phyloP scores from a whole-genome alignment of 92 coral and sea anemone species.

The Zoanthus sociatus region DNA sequence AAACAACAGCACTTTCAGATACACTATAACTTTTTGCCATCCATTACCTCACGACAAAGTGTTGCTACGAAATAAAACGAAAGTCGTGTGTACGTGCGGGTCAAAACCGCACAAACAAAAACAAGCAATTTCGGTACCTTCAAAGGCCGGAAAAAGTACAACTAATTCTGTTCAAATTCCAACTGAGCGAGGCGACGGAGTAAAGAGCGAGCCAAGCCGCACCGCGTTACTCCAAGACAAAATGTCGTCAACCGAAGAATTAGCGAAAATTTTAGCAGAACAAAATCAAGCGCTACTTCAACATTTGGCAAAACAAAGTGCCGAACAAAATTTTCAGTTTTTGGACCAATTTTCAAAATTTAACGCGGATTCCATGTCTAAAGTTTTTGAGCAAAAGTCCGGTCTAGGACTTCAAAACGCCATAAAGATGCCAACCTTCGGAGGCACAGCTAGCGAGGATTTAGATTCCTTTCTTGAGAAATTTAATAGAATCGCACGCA shows the following conservation, averaged over 20 bases:
- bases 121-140: background rate
- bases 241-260: background rate
- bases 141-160: background rate
- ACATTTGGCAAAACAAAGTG: constrained; percentile 4
- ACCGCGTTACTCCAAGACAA: too few relatives aligned
- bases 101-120: background rate
- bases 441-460: background rate
- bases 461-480: background rate
- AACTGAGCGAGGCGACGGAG: constrained; percentile 9
- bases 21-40: background rate
- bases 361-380: background rate
- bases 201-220: background rate
- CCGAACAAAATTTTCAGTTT: background rate
- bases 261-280: background rate
- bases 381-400: background rate
- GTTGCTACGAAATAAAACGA: background rate
- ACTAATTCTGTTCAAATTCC: background rate
- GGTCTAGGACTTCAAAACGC: background rate
- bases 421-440: background rate
- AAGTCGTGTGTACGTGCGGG: background rate
- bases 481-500: background rate
- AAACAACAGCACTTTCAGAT: background rate
- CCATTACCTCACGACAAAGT: background rate
- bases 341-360: background rate
- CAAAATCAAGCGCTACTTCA: constrained; percentile 12